These are phyloP conservation scores for Tachystola acroxantha DNA, from an alignment of 2,888 invertebrate species.

Conservation along the genomic window DNA sequence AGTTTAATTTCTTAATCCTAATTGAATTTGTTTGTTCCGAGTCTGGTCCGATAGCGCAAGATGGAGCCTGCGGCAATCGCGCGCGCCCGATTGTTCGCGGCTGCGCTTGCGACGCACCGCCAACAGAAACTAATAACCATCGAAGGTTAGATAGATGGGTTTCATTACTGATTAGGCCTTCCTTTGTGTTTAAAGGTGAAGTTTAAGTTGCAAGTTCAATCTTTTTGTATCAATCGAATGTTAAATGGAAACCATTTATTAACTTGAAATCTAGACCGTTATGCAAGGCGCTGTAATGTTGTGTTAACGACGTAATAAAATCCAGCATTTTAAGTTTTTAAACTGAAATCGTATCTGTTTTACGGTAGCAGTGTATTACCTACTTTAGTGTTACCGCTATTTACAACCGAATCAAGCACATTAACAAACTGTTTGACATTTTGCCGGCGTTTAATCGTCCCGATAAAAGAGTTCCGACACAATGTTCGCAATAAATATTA, in stretches of 20 bases:
- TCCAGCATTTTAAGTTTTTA: background rate
- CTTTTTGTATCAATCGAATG: background rate
- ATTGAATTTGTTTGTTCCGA: constrained; percentile 74
- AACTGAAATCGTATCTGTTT: constrained; percentile 5
- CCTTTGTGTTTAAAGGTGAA: constrained; percentile 47
- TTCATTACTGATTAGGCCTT: constrained; percentile 41
- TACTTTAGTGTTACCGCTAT: constrained; percentile 12
- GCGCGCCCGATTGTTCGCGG: constrained; percentile 46
- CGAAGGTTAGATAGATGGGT: constrained; percentile 49
- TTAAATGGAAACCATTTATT: background rate
- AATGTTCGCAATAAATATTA: constrained; percentile 20
- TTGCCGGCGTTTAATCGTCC: constrained; percentile 29
- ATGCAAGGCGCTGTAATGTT: background rate
- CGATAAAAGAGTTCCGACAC: constrained; percentile 29
- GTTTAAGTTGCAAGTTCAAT: constrained; percentile 19
- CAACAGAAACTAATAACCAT: constrained; percentile 35
- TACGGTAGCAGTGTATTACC: constrained; percentile 9
- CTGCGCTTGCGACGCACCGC: constrained; percentile 17
- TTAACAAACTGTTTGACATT: constrained; percentile 19
- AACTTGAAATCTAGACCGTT: background rate
- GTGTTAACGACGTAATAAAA: background rate
- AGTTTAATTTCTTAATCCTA: constrained; percentile 74
- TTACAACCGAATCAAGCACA: constrained; percentile 11
- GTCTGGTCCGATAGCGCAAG: constrained; percentile 51
- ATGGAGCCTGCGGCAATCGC: constrained; percentile 30